These are phyloP conservation scores for Rhynchomys soricoides DNA, from an alignment of 2,113 vertebrate species.

Conservation along the genomic window DNA sequence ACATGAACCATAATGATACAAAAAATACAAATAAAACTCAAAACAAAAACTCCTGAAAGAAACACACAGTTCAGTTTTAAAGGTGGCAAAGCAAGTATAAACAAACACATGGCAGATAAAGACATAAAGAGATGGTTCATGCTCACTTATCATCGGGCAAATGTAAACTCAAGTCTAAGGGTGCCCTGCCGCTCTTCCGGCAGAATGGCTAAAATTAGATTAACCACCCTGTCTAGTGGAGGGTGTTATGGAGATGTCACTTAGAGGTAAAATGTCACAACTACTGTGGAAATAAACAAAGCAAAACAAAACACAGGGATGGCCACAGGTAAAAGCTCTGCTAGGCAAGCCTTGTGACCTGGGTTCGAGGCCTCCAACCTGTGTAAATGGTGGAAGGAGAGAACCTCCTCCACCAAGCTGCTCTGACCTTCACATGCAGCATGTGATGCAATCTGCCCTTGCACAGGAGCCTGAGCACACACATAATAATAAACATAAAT, in stretches of 20 bases:
- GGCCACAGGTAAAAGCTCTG: background rate
- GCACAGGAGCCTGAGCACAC: background rate
- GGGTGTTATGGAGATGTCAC: background rate
- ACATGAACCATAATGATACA: background rate
- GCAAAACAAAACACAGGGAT: background rate
- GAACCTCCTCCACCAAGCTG: background rate
- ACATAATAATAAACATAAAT: background rate
- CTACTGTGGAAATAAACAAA: background rate
- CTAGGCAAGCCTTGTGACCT: background rate
- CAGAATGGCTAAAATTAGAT: background rate
- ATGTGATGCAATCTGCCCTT: background rate
- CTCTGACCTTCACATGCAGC: background rate
- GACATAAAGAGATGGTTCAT: background rate
- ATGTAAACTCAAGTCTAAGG: background rate
- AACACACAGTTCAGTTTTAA: slow-evolving; percentile 4
- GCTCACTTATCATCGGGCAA: background rate
- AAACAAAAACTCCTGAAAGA: background rate
- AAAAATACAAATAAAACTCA: background rate
- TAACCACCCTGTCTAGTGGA: background rate
- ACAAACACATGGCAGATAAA: background rate
- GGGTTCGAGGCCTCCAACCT: background rate
- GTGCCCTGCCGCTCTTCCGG: background rate
- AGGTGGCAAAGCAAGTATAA: background rate
- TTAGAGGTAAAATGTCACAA: background rate
- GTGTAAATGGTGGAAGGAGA: too few species aligned